Evolutionary conservation across 2,888 invertebrate species (phyloP).

Genomic region (Phragmatobia fuliginosa): DNA sequence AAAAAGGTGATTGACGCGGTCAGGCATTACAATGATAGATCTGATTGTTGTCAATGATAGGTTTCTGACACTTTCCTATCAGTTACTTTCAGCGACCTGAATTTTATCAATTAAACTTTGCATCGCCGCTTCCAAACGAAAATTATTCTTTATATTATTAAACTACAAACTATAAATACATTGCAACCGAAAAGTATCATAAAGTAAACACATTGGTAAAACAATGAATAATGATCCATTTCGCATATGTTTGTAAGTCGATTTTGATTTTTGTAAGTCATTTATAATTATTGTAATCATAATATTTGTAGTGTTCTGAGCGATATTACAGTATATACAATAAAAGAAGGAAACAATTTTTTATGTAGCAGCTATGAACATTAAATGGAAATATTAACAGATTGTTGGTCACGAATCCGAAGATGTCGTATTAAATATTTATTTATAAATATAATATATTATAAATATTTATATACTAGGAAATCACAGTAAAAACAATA

Average conservation of each 20-base stretch:
- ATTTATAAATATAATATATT: no score
- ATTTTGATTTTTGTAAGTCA: neutral
- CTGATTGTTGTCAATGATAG: neutral
- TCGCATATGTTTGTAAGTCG: neutral
- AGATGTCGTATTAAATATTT: neutral
- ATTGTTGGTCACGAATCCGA: neutral
- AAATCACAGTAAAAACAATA: neutral
- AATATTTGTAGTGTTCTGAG: neutral
- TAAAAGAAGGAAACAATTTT: neutral
- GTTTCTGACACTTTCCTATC: neutral
- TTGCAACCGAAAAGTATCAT: neutral
- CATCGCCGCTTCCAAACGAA: neutral
- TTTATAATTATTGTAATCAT: neutral
- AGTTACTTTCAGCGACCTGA: neutral
- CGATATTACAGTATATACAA: neutral
- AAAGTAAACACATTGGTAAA: neutral
- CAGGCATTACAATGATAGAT: conserved; percentile 14
- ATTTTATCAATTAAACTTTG: neutral
- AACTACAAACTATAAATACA: neutral
- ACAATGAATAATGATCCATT: neutral
- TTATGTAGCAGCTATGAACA: neutral
- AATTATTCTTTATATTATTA: neutral
- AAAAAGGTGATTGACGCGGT: conserved; percentile 18
- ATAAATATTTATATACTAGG: no score
- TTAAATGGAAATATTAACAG: neutral